Evolutionary conservation across 2,113 vertebrate genomes (phyloP), one percentile per base, ranked within the genome.

Genomic region (Lontra canadensis): DNA sequence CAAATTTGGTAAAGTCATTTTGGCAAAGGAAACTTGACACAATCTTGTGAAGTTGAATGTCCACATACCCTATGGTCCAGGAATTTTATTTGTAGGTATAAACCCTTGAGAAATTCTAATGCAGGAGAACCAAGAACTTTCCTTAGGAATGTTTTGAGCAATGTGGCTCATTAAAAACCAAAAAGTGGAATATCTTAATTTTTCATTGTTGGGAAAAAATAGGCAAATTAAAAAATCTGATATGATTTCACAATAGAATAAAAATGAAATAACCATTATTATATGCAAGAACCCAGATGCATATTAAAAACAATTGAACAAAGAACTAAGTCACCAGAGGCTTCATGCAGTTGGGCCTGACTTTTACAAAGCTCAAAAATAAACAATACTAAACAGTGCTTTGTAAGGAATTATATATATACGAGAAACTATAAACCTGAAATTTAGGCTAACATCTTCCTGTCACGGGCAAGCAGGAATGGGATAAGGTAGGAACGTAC

Each of bases 1-100:
- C 21, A 89, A 29, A 42, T 94, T 94, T 94, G 52, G 21, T 44
- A 57, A 90, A 94, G 29, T 79, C 14, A 88, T 86, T 97, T 88
- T 96, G 57, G 49, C 71, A 91, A 96, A 92, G 34, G 57, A 89
- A 74, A 74, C 49, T 29, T 93, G 61, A 44, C 36, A 69, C 52
- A 79, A 4, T 39, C 63, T 80, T 78, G 36, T 49, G 18, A 92
- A 90, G 29, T 86, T 90, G 42, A 96, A 55, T 21, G 83, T 61
- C 8, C 47, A 89, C 7, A 67, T 90, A 55, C 29, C 17, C 7
- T 42, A n/a, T 82, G 21, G 76, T 34, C 67, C 65, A 78, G 29
- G 15, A 85, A 26, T 61, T 97, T 95, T 85, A 81, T 81, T 93
- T 44, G 42, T 96, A 85, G 71, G 7, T 92, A n/a, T 86, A 92